Conservation (phyloP, 2,888 invertebrate species). For the Coleophora deauratella region DNA sequence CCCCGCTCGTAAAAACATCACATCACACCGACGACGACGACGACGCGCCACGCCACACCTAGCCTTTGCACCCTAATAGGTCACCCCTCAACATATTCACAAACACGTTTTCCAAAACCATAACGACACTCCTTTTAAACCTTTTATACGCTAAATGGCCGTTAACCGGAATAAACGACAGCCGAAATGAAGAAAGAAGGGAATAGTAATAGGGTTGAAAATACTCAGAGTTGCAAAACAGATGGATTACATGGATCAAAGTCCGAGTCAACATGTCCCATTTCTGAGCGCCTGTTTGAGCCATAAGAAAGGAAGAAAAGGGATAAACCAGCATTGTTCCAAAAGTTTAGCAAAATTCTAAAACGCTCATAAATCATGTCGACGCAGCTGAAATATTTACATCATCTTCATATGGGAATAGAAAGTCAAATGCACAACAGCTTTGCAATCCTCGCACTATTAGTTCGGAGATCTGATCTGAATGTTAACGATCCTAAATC, state of each 20-base stretch:
- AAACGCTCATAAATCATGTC: slow-evolving; percentile 4
- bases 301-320: slow-evolving; percentile 19
- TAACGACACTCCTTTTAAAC: slow-evolving; percentile 5
- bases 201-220: slow-evolving; percentile 20
- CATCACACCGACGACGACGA: slow-evolving; percentile 55
- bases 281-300: slow-evolving; percentile 23
- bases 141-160: slow-evolving; percentile 23
- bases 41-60: slow-evolving; percentile 44
- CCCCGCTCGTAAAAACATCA: slow-evolving; percentile 68
- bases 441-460: too few relatives aligned
- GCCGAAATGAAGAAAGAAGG: slow-evolving; percentile 16
- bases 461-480: slow-evolving; percentile 34
- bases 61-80: slow-evolving; percentile 50
- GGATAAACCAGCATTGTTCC: slow-evolving; percentile 19
- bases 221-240: slow-evolving; percentile 8
- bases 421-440: too few relatives aligned
- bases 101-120: too few relatives aligned
- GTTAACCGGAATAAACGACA: slow-evolving; percentile 22
- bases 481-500: slow-evolving; percentile 57
- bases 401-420: not conserved
- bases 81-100: slow-evolving; percentile 28
- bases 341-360: not conserved
- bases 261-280: slow-evolving; percentile 22
- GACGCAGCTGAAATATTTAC: not conserved
- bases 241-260: slow-evolving; percentile 25